phyloP scores from a whole-genome alignment of 92 coral and sea anemone genomes.

The Siderastrea radians region DNA sequence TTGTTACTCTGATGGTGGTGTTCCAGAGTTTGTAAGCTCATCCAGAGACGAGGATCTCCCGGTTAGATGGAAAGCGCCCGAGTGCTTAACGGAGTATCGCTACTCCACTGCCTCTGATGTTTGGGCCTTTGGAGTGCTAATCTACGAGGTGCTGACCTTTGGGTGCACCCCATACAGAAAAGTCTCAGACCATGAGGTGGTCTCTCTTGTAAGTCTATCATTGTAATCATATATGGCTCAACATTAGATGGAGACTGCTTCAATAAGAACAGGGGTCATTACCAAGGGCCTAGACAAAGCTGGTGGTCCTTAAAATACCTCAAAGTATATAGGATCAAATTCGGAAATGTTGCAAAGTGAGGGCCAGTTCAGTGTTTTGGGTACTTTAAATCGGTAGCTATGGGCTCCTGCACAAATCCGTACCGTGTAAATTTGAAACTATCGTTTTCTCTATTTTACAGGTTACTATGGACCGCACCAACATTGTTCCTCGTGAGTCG shows the following conservation, averaged over 20 bases:
- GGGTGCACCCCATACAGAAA: slow-evolving; percentile 39
- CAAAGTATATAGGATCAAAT: no score
- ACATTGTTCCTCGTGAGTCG: neutral
- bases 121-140: slow-evolving; percentile 34
- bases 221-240: no score
- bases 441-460: no score
- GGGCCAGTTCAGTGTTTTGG: no score
- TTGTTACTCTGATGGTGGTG: neutral
- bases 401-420: neutral
- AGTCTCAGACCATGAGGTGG: slow-evolving; percentile 2
- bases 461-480: neutral
- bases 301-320: no score
- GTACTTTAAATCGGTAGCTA: neutral
- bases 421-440: neutral
- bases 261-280: neutral
- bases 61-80: slow-evolving; percentile 67
- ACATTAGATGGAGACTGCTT: neutral
- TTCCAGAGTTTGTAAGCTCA: neutral
- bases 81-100: slow-evolving; percentile 9
- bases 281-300: no score
- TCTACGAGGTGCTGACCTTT: slow-evolving; percentile 37
- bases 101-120: slow-evolving; percentile 42
- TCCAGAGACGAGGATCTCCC: slow-evolving; percentile 19
- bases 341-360: no score
- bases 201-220: neutral